Conservation (phyloP, 2,797 vertebrate species). For the Oophaga sylvatica region DNA sequence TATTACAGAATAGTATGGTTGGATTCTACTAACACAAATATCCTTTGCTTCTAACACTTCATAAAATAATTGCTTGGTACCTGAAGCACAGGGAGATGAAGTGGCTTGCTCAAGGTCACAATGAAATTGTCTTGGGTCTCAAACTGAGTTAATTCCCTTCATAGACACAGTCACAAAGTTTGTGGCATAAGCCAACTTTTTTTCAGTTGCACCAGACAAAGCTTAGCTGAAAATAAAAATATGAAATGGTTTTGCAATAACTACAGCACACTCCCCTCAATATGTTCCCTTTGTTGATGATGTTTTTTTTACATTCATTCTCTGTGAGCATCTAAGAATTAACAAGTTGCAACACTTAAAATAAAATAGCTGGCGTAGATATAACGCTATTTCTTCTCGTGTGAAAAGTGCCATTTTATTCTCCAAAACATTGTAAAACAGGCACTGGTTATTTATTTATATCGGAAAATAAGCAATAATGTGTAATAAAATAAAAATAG, state of each 20-base stretch:
- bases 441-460: constrained; percentile 39
- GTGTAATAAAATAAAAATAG: constrained; percentile 29
- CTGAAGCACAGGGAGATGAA: constrained; percentile 23
- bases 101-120: constrained; percentile 42
- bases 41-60: constrained; percentile 31
- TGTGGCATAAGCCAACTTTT: constrained; percentile 8
- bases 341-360: constrained; percentile 44
- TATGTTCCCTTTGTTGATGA: constrained; percentile 25
- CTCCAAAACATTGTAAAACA: constrained; percentile 45
- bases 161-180: constrained; percentile 24
- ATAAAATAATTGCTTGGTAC: constrained; percentile 23
- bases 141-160: constrained; percentile 50
- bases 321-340: constrained; percentile 26
- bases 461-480: constrained; percentile 39
- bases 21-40: constrained; percentile 9
- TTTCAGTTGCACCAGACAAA: constrained; percentile 7
- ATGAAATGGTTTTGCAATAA: constrained; percentile 3
- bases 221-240: constrained; percentile 18
- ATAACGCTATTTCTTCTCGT: constrained; percentile 31
- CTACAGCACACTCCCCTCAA: constrained; percentile 4
- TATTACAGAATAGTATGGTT: constrained; percentile 2
- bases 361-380: constrained; percentile 34
- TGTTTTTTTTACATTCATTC: constrained; percentile 9
- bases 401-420: constrained; percentile 36
- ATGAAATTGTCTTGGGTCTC: constrained; percentile 41